A percentile compares a stretch with the other conserved stretches of the same genome.
Conservation (phyloP, 2,113 vertebrate genomes). For the Brachypodius melanocephalos region DNA sequence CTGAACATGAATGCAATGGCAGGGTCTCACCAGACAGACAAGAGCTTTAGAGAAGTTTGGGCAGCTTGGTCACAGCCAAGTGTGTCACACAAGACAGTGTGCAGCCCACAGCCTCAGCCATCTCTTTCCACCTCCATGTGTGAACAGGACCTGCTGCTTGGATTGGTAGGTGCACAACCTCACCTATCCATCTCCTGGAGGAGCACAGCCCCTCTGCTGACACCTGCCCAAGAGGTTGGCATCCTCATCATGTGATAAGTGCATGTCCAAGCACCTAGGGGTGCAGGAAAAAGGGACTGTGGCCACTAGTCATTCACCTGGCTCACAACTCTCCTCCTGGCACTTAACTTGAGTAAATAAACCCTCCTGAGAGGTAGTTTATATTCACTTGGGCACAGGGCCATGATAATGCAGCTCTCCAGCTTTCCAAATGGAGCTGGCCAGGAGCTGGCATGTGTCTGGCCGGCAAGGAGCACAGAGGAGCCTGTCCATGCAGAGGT, state of each 20-base stretch:
- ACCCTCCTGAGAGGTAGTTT: background rate
- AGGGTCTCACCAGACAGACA: background rate
- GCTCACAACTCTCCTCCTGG: background rate
- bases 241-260: background rate
- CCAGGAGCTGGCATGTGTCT: background rate
- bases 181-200: fast-evolving
- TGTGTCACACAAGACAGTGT: background rate
- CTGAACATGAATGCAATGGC: background rate
- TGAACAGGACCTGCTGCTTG: background rate
- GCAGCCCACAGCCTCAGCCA: background rate
- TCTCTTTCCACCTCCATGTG: background rate
- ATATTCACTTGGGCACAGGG: background rate
- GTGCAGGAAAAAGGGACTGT: background rate
- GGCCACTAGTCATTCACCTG: background rate
- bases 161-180: background rate
- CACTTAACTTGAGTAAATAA: background rate
- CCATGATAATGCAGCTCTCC: conserved; percentile 10
- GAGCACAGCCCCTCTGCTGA: background rate
- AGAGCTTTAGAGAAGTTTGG: background rate
- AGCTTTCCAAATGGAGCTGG: conserved; percentile 36
- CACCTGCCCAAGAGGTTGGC: background rate
- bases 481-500: background rate
- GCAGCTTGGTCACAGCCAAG: background rate
- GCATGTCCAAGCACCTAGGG: background rate
- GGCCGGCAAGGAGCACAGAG: background rate